Base-by-base conservation (phyloP, 2,113 vertebrate genomes). In the Tychaedon coryphoeus region DNA sequence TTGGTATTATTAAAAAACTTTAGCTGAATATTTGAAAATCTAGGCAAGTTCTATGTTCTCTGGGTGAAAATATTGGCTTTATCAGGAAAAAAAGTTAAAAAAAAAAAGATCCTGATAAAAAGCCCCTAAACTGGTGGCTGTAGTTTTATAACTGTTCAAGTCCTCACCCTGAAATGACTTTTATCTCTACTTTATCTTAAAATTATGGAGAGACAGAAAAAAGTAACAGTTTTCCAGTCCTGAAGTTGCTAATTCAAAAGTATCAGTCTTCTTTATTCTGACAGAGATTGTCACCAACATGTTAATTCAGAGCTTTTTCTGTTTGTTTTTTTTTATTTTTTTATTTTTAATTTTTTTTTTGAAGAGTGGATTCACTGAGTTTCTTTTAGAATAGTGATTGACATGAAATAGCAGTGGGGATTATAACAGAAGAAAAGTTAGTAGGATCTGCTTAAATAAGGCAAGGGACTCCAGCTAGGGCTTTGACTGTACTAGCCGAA, bases 301-400 rank as follows among this genome's bases (percentile, higher is more conserved):
- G 36, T 42, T 67, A 82, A 83, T 94, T 76, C 72, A 69, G 62
- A 73, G 48, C 13, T 76, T 75, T 86, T 77, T 57, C 25, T 50
- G 23, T 48, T 50, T 14, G 1, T 14, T 50, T 25, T 47, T 47
- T 47, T 22, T 22, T 19, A 5, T 23, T 47, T 47, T 47, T 47
- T 23, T 23, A 23, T 22, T 47, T 47, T 47, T 47, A 20, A 20
- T 47, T 23, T 25, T 50, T 24, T 50, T 48, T 48, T 48, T 48
- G 5, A 14, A 25, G 13, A 25, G 48, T 50, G 31, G 28, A 50
- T 89, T 92, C 92, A 33, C n/a, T 58, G 54, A 54, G 19, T 85
- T 90, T 93, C 66, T 94, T 94, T 74, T 50, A 79, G 47, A 82
- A 85, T 16, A 40, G 33, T 51, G 65, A 72, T 86, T 94, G 89